Evolutionary conservation across 1,140 invertebrate genomes (phyloP), one percentile per base, ranked within the genome.

Genomic region (Chionoecetes opilio): DNA sequence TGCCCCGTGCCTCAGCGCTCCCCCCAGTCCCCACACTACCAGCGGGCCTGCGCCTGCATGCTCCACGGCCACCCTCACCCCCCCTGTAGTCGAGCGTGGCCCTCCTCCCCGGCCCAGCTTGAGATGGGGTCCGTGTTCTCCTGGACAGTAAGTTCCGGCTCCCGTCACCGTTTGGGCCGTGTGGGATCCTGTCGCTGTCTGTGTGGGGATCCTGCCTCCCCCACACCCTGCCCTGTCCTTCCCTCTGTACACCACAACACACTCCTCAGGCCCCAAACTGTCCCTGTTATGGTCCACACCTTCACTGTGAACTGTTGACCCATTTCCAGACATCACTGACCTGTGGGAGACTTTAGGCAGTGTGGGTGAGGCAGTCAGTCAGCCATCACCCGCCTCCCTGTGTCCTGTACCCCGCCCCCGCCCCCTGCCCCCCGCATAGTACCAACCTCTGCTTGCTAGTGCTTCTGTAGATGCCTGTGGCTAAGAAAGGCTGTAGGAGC

Each of bases 121-220:
- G 94, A 95, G 82, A 95, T 91, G 90, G 90, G 91, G 46, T 91
- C 82, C 46, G 91, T 91, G 84, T 92, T 38, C 94, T 92, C 94
- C 87, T 95, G 94, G 94, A 95, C 94, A 82, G 94, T 95, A 95
- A 95, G 94, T 95, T 95, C 94, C 94, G 92, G 94, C 94, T 92
- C 94, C 41, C 82, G 26, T 89, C 91, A 95, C 89, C 75, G 82
- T 92, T 95, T 90, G 94, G 94, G 75, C 46, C 84, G 82, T 92
- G 37, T 92, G 82, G 94, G 94, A 53, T 95, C 90, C 90, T 95
- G 90, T 91, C 85, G 90, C 94, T 95, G 84, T 95, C 82, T 38
- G 94, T 95, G 94, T 95, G 94, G 94, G 94, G 94, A 29, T 87
- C 82, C 37, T 91, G 89, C 89, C 84, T 53, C 38, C 63, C 94